Percentiles rank a stretch among this genome's conserved stretches.
Conservation (phyloP, 53 echinoderm and acorn worm genomes). For the Patiria pectinifera region DNA sequence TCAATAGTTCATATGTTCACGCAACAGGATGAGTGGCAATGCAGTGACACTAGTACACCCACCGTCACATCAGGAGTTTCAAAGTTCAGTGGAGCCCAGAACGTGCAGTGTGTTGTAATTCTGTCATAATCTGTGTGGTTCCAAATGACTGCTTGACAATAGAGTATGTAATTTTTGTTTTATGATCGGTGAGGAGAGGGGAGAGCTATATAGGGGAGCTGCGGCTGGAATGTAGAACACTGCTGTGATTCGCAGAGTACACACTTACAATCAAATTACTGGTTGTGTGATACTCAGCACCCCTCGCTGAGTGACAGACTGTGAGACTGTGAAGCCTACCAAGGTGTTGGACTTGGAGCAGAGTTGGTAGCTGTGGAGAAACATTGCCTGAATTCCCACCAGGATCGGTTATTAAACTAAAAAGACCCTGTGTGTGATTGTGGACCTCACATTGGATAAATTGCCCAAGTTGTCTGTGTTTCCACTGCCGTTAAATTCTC, state of each 20-base stretch:
- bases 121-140: constrained; percentile 8
- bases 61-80: constrained; percentile 16
- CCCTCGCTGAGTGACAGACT: constrained; percentile 18
- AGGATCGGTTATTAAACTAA: background rate
- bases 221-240: background rate
- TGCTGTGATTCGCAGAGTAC: constrained; percentile 15
- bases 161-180: background rate
- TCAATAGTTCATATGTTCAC: background rate
- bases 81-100: constrained; percentile 9
- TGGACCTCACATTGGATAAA: background rate
- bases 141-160: too few species aligned
- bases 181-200: background rate
- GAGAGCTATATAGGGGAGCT: background rate
- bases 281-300: background rate
- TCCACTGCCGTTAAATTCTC: background rate
- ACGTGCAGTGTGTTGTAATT: background rate
- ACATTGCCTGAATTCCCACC: background rate
- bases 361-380: background rate
- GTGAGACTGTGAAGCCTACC: background rate
- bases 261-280: constrained; percentile 34
- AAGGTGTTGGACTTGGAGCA: background rate
- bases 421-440: background rate
- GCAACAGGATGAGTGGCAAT: background rate
- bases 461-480: background rate
- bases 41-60: background rate